Evolutionary conservation across 2,888 invertebrate genomes (phyloP), one percentile per base, ranked within the genome.

Genomic region (Drosophila paramelanica): DNA sequence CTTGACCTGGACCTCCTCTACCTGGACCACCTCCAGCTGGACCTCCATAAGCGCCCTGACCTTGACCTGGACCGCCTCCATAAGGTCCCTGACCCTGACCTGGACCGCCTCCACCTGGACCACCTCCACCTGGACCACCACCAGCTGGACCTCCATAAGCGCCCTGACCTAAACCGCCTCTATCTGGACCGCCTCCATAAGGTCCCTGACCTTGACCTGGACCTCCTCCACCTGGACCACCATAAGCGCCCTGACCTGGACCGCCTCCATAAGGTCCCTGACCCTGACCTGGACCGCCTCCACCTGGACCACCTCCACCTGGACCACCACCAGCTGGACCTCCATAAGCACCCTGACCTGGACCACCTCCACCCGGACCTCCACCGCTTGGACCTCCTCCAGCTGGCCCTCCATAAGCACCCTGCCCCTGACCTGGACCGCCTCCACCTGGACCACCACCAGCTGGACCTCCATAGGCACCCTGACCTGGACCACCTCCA

Each of bases 31-130:
- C 49, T 2, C 13, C 45, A 3, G 33, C 51, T n/a, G 39, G 25
- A 13, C 39, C 42, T 31, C 49, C 51, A 20, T 27, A 27, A 6
- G 17, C 65, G 5, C 11, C 38, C 7, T 25, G 14, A 13, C 49
- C 47, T 11, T 27, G 23, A 7, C 59, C 64, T 27, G 11, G 5
- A 17, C 17, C 41, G 11, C 38, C 52, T 39, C 43, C 51, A 41
- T 11, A n/a, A 13, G 36, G 65, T 7, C 47, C 62, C 14, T 56
- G 45, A 6, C 42, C 65, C 11, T 33, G 38, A 11, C 33, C 49
- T 20, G 41, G 3, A 13, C 43, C 52, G 13, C 5, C 5, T 2
- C 49, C 38, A 3, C 38, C 47, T 17, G 17, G 17, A 17, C 17
- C 17, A 1, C 17, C 17, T 17, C 17, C 17, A 17, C 17, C 17